Percentiles rank a stretch among this genome's conserved stretches.
Evolutionary conservation across 53 echinoderm and acorn worm genomes (phyloP).

Genomic region (Crossaster papposus): DNA sequence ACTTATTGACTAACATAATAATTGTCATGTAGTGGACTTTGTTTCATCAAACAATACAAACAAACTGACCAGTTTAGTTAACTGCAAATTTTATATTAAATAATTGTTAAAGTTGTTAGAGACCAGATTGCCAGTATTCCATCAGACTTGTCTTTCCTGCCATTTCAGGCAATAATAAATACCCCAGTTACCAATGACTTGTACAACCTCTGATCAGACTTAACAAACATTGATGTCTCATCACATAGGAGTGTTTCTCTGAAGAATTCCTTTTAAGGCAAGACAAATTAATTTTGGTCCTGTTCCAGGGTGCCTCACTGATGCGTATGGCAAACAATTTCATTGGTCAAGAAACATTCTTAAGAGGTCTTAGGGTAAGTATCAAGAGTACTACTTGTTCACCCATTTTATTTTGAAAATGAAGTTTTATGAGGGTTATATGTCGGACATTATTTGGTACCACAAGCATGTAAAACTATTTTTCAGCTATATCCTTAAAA

Average conservation of each 20-base stretch:
- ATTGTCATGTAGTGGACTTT: too few species aligned
- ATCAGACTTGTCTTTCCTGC: too few species aligned
- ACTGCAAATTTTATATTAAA: not conserved
- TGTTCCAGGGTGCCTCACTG: slow-evolving; percentile 79
- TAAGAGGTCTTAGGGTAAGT: slow-evolving; percentile 78
- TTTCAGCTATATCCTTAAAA: not conserved
- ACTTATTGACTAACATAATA: not conserved
- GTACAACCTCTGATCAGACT: too few species aligned
- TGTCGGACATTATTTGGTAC: too few species aligned
- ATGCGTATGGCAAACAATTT: slow-evolving; percentile 85
- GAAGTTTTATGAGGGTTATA: too few species aligned
- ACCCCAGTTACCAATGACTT: too few species aligned
- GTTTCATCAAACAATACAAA: too few species aligned
- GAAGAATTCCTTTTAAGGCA: not conserved
- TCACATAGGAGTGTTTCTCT: not conserved
- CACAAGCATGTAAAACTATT: not conserved
- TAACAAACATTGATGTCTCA: not conserved
- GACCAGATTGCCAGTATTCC: too few species aligned
- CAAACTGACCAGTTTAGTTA: too few species aligned
- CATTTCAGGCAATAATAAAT: too few species aligned
- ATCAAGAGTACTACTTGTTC: not conserved
- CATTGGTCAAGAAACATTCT: slow-evolving; percentile 76
- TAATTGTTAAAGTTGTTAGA: not conserved
- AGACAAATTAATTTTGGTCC: not conserved
- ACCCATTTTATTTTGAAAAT: not conserved